Conservation (phyloP, 2,888 invertebrate genomes). For the Teinopalpus imperialis region DNA sequence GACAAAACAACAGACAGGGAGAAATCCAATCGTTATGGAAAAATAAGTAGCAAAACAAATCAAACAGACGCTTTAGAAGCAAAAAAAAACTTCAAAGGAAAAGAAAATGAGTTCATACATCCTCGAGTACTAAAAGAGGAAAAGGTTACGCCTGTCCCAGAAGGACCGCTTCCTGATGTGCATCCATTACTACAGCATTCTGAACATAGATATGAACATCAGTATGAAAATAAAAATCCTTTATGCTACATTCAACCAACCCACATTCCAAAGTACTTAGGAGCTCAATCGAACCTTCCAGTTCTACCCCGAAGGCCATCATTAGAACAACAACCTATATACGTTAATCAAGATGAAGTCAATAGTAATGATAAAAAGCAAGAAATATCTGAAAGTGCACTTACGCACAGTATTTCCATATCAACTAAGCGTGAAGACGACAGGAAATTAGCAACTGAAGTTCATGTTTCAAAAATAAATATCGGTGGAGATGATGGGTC, state of each 20-base stretch:
- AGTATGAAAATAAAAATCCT: slow-evolving; percentile 79
- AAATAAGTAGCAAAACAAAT: slow-evolving; percentile 65
- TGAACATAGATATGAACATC: slow-evolving; percentile 87
- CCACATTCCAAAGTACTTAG: slow-evolving; percentile 84
- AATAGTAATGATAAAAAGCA: slow-evolving; percentile 46
- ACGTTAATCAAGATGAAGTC: slow-evolving; percentile 73
- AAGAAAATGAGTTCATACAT: slow-evolving; percentile 79
- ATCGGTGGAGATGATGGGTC: slow-evolving; percentile 62
- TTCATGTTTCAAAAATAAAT: slow-evolving; percentile 81
- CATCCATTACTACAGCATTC: slow-evolving; percentile 90
- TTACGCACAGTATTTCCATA: slow-evolving; percentile 71
- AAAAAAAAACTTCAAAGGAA: slow-evolving; percentile 82
- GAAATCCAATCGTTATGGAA: slow-evolving; percentile 63
- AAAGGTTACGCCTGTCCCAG: slow-evolving; percentile 73
- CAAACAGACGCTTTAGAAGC: slow-evolving; percentile 65
- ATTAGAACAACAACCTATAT: slow-evolving; percentile 68
- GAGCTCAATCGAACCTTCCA: slow-evolving; percentile 76
- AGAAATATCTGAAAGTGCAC: slow-evolving; percentile 67
- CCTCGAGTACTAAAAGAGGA: slow-evolving; percentile 73
- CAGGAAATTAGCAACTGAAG: slow-evolving; percentile 65
- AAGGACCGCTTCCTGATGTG: slow-evolving; percentile 68
- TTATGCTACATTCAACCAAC: slow-evolving; percentile 80
- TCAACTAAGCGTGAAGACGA: slow-evolving; percentile 68
- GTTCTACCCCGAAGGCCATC: slow-evolving; percentile 53
- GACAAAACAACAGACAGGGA: slow-evolving; percentile 50